These are phyloP conservation scores for Poliocrania exsul DNA, from an alignment of 2,797 vertebrate genomes.

Conservation along the genomic window DNA sequence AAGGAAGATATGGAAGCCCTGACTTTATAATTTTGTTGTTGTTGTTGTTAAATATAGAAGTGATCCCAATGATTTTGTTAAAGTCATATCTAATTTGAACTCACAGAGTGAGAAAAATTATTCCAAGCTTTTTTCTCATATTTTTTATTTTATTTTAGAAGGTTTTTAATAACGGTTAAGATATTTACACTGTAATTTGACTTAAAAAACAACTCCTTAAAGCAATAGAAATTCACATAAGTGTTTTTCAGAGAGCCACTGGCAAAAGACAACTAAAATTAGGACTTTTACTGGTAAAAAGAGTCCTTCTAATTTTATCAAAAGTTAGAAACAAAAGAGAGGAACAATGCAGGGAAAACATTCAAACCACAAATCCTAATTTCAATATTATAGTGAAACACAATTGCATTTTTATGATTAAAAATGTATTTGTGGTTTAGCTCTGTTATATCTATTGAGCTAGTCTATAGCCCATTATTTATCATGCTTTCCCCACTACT, in stretches of 20 bases:
- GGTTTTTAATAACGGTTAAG: fast-evolving
- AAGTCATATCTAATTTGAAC: background rate
- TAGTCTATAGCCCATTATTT: background rate
- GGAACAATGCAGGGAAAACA: background rate
- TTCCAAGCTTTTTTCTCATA: fast-evolving
- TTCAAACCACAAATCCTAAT: background rate
- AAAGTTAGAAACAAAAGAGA: background rate
- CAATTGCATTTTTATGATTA: background rate
- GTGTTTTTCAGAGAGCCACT: background rate
- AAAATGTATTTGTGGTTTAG: background rate
- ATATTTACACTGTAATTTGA: background rate
- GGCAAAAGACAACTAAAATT: background rate
- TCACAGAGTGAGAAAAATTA: background rate
- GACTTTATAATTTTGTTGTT: background rate
- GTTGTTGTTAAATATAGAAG: background rate
- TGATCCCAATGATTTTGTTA: background rate
- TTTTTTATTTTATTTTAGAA: background rate
- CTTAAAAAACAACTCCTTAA: background rate
- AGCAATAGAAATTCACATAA: background rate
- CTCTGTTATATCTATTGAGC: background rate
- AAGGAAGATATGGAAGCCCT: background rate
- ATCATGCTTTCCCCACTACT: background rate
- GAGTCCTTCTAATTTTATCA: background rate
- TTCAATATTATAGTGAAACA: background rate
- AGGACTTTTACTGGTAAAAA: background rate